Percentiles rank a stretch among this genome's conserved stretches.
These are phyloP conservation scores for Stegodyphus dumicola DNA, from an alignment of 1,140 invertebrate species.

Conservation along the genomic window DNA sequence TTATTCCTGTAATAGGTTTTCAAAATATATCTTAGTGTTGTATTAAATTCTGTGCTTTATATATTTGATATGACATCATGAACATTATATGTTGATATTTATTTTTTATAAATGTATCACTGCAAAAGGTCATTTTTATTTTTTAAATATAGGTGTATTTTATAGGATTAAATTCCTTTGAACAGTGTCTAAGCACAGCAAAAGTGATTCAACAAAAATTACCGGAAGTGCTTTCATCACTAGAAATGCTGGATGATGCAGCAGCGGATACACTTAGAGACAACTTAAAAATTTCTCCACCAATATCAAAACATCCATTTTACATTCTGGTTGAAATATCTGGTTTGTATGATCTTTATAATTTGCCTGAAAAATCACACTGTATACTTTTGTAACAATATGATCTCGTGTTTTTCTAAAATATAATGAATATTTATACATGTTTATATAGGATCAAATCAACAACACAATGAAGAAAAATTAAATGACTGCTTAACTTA, in stretches of 20 bases:
- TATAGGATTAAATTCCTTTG: constrained; percentile 73
- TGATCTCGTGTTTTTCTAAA: not conserved
- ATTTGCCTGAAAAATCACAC: too few species aligned
- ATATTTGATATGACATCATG: not conserved
- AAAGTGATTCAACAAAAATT: constrained; percentile 79
- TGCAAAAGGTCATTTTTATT: not conserved
- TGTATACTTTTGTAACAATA: not conserved
- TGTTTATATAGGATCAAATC: constrained; percentile 72
- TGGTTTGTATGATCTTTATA: constrained; percentile 13
- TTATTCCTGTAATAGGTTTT: not conserved
- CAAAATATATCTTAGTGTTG: not conserved
- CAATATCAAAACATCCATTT: constrained; percentile 78
- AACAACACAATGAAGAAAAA: constrained; percentile 87
- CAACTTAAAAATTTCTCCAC: constrained; percentile 76
- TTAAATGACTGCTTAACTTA: constrained; percentile 81
- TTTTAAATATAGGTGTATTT: constrained; percentile 48
- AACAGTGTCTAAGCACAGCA: constrained; percentile 81
- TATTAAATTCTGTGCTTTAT: not conserved
- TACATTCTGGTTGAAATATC: constrained; percentile 93
- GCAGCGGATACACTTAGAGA: constrained; percentile 74
- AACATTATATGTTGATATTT: not conserved
- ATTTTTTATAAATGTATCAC: too few species aligned
- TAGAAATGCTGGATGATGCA: constrained; percentile 88
- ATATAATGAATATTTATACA: not conserved
- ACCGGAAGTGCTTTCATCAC: constrained; percentile 91